A percentile compares a stretch with the other conserved stretches of the same genome.
These are phyloP conservation scores for Agrypnia vestita DNA, from an alignment of 1,140 invertebrate genomes.

Conservation along the genomic window DNA sequence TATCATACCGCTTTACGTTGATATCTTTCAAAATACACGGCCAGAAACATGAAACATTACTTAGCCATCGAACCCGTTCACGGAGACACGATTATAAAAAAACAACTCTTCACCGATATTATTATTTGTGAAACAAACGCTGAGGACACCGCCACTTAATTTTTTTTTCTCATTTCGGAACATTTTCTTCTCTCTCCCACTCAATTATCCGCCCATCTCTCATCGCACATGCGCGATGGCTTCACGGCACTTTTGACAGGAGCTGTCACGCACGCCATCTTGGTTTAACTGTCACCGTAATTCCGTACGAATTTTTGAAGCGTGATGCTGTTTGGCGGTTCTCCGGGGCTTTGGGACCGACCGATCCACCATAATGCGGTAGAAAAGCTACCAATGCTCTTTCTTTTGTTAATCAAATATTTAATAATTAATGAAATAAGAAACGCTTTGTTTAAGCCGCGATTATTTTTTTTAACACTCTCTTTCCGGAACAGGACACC, in stretches of 20 bases:
- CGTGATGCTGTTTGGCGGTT: slow-evolving; percentile 34
- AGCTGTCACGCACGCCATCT: slow-evolving; percentile 42
- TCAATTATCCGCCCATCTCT: slow-evolving; percentile 57
- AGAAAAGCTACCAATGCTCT: too few species aligned
- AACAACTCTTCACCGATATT: slow-evolving; percentile 40
- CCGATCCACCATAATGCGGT: not conserved
- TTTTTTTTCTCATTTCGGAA: slow-evolving; percentile 28
- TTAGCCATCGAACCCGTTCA: slow-evolving; percentile 13
- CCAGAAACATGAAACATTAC: slow-evolving; percentile 21
- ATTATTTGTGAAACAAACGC: slow-evolving; percentile 31
- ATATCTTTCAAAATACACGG: slow-evolving; percentile 6
- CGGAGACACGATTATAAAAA: slow-evolving; percentile 13
- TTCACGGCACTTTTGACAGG: slow-evolving; percentile 42
- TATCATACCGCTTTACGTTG: too few species aligned
- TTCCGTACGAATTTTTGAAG: slow-evolving; percentile 26
- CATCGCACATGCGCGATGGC: slow-evolving; percentile 52
- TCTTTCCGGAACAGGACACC: too few species aligned
- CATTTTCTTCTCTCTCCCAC: slow-evolving; percentile 52
- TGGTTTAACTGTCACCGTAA: slow-evolving; percentile 28
- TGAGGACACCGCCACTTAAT: slow-evolving; percentile 34
- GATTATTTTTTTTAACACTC: too few species aligned
- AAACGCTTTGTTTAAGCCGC: too few species aligned
- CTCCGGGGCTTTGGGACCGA: not conserved
- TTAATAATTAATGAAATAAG: too few species aligned
- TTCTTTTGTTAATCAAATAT: too few species aligned